Conservation (phyloP, 2,113 vertebrate genomes). For the Oxyura jamaicensis region DNA sequence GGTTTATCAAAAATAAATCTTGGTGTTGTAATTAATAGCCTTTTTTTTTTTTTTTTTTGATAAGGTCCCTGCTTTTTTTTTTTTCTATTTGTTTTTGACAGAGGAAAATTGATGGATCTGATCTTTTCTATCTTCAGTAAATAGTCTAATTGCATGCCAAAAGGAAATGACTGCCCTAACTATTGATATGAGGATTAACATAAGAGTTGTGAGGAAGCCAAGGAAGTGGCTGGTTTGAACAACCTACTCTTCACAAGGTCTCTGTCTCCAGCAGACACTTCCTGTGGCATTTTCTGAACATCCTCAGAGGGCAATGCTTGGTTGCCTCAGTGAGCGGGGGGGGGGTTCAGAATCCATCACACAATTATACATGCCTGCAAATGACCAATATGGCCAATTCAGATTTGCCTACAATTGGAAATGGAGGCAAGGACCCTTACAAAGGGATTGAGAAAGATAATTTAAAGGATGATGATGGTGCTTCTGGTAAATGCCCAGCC, state of each 20-base stretch:
- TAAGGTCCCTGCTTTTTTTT: background rate
- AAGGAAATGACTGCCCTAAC: background rate
- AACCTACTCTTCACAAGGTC: background rate
- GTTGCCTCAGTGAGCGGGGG: background rate
- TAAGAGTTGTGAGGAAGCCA: background rate
- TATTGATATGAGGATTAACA: background rate
- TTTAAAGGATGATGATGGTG: background rate
- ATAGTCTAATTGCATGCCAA: background rate
- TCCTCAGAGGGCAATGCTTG: background rate
- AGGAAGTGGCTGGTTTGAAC: background rate
- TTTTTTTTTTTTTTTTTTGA: background rate
- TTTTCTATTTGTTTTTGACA: background rate
- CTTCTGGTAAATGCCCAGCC: background rate
- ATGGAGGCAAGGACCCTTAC: background rate
- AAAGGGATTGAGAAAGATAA: background rate
- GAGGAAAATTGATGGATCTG: background rate
- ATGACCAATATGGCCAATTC: background rate
- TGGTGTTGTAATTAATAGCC: background rate
- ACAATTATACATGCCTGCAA: background rate
- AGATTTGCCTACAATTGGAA: background rate
- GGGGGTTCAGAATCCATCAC: background rate
- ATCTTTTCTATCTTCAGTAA: background rate
- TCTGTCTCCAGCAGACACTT: background rate
- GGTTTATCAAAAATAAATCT: background rate
- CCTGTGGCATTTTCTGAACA: background rate